Base-by-base conservation (phyloP, 2,797 vertebrate genomes). In the Meda fulgida region DNA sequence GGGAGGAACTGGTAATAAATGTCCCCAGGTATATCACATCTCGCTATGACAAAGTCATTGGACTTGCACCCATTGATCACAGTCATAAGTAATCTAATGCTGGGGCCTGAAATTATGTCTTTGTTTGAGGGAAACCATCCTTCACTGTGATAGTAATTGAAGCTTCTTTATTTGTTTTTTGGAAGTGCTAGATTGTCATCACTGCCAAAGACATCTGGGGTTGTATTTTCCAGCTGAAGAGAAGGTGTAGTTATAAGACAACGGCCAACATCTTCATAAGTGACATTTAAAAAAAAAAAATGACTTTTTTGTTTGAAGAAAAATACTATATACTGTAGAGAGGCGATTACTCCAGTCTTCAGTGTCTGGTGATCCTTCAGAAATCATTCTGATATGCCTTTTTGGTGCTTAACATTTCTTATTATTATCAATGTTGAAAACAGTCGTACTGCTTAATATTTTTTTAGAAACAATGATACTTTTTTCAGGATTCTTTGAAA, bases 1-100 rank as follows among this genome's bases (percentile, higher is more conserved):
- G 19, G 60, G 34, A 86, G 51, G 79, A 9, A 71, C 85, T 78
- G 88, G 85, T 89, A 88, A 91, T 90, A 92, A 90, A 93, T 90
- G 81, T 89, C 86, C 83, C 10, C 0, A 43, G 65, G 88, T 78
- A 84, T 90, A 88, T 91, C 83, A 76, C 90, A 88, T 91, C 88
- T 89, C 69, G 66, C 73, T 84, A 85, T 88, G 86, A 91, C 85
- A 89, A 87, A 91, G 89, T 89, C 83, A 87, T 84, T 84, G 75
- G 75, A 88, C 89, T 90, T 89, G 71, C 78, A 89, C 78, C 89
- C 88, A 89, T 87, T 92, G 88, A 91, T 93, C 91, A 91, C 77
- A 91, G 89, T 92, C 86, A 78, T 83, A 90, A 81, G 84, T 80
- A 92, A 92, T 93, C 86, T 91, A 89, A 83, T 5, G 10, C 87